Conservation (phyloP, 2,797 vertebrate species). For the Crotalus adamanteus region DNA sequence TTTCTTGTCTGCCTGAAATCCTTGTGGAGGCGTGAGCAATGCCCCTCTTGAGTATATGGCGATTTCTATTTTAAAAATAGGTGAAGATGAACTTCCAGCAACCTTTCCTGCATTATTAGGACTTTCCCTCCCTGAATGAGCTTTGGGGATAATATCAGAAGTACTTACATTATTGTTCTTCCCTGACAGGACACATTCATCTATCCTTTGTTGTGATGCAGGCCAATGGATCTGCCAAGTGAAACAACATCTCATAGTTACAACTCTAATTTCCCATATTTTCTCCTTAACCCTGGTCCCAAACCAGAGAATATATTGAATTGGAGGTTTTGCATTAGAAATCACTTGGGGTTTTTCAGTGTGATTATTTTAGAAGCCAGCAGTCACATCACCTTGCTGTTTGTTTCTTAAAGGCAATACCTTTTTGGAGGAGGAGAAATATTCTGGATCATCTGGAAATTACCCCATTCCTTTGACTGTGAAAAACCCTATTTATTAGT, state of each 20-base stretch:
- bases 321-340: not conserved
- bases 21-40: no score
- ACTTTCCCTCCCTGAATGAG: not conserved
- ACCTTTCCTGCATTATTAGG: not conserved
- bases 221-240: constrained; percentile 94
- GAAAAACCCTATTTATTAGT: not conserved
- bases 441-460: not conserved
- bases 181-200: constrained; percentile 93
- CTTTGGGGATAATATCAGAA: not conserved
- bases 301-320: not conserved
- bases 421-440: no score
- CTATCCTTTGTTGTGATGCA: constrained; percentile 88
- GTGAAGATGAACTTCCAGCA: not conserved
- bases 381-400: not conserved
- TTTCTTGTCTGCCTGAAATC: not conserved
- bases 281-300: not conserved
- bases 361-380: not conserved
- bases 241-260: not conserved
- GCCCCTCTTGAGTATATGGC: not conserved
- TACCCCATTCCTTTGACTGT: not conserved
- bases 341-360: not conserved
- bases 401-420: not conserved
- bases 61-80: not conserved
- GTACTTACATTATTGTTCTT: constrained; percentile 95
- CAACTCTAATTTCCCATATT: not conserved